Conservation (phyloP, 2,888 invertebrate genomes). For the Carpatolechia fugitivella region DNA sequence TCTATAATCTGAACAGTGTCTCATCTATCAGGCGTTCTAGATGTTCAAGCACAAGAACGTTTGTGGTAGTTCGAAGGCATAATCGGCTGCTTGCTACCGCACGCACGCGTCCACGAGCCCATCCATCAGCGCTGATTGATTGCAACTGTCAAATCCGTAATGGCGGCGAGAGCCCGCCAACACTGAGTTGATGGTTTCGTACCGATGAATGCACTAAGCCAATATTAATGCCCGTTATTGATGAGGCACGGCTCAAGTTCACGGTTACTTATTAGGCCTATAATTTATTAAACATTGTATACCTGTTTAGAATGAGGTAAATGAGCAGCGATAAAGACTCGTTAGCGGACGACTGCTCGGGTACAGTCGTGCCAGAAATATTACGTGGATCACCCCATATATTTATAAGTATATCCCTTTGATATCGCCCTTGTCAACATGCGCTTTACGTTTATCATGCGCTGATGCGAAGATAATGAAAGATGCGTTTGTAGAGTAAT, state of each 20-base stretch:
- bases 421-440: neutral
- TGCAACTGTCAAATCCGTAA: conserved; percentile 76
- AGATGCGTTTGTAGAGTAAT: conserved; percentile 6
- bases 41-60: neutral
- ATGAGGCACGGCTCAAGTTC: conserved; percentile 63
- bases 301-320: conserved; percentile 45
- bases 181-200: conserved; percentile 46
- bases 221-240: conserved; percentile 71
- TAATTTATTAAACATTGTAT: conserved; percentile 63
- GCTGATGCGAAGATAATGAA: conserved; percentile 15
- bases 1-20: too few relatives aligned
- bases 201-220: conserved; percentile 63
- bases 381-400: neutral
- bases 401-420: neutral
- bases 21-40: too few relatives aligned
- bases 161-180: conserved; percentile 64
- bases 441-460: conserved; percentile 9
- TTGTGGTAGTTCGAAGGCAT: conserved; percentile 5
- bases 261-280: conserved; percentile 67
- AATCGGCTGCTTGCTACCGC: conserved; percentile 50
- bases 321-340: conserved; percentile 45
- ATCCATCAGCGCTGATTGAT: conserved; percentile 76
- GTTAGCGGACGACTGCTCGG: conserved; percentile 33
- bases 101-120: conserved; percentile 55
- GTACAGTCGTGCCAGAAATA: conserved; percentile 19